A percentile compares a stretch with the other conserved stretches of the same genome.
phyloP scores from a whole-genome alignment of 2,797 vertebrate species.

The Hozukius guyotensis region DNA sequence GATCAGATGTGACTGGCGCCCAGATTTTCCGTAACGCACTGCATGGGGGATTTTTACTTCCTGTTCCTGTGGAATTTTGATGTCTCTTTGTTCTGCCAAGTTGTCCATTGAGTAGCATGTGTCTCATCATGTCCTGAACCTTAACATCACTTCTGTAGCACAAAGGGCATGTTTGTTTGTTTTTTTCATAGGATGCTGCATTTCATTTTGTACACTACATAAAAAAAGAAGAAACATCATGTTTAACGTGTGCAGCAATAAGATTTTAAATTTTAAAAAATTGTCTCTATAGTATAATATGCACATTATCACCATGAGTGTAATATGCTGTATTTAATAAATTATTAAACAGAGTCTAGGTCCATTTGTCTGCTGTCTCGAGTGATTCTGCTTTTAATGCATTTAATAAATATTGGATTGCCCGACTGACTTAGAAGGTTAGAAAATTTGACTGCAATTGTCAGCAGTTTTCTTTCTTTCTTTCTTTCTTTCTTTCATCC shows the following conservation, averaged over 20 bases:
- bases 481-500: not conserved
- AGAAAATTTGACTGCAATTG: not conserved
- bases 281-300: conserved; percentile 67
- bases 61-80: conserved; percentile 61
- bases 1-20: conserved; percentile 40
- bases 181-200: conserved; percentile 62
- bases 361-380: conserved; percentile 32
- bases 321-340: conserved; percentile 84
- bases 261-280: conserved; percentile 67
- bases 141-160: conserved; percentile 75
- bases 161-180: conserved; percentile 60
- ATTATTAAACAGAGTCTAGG: conserved; percentile 70
- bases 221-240: conserved; percentile 22
- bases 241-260: conserved; percentile 80
- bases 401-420: conserved; percentile 5
- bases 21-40: conserved; percentile 48
- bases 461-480: not conserved
- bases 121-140: conserved; percentile 66
- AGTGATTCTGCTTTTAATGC: conserved; percentile 22
- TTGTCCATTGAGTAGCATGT: conserved; percentile 71
- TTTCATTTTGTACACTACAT: conserved; percentile 69
- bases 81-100: conserved; percentile 62
- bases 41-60: conserved; percentile 57
- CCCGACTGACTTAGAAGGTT: not conserved
- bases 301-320: conserved; percentile 76